These are phyloP conservation scores for Pavo muticus DNA, from an alignment of 2,113 vertebrate species.

Conservation along the genomic window DNA sequence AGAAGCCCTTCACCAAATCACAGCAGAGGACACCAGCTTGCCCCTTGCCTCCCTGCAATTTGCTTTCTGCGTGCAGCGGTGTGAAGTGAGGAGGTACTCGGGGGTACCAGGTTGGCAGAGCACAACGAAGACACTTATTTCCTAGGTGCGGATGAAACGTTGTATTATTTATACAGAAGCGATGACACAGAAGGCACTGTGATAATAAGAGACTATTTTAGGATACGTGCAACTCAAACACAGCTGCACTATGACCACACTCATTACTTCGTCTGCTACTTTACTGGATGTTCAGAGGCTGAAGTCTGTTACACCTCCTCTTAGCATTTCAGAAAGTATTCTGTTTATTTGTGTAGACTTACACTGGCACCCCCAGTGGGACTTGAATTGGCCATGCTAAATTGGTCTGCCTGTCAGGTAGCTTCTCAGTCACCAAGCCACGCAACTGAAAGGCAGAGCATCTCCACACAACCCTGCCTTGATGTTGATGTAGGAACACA, in stretches of 20 bases:
- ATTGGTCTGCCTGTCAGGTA: neutral
- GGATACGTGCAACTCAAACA: neutral
- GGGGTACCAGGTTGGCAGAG: neutral
- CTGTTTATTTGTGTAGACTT: neutral
- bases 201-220: neutral
- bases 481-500: neutral
- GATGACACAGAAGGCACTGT: neutral
- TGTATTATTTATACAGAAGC: neutral
- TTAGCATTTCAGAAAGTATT: neutral
- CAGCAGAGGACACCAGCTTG: neutral
- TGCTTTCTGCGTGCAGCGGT: fast-evolving
- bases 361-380: neutral
- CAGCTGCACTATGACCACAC: neutral
- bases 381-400: neutral
- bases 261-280: neutral
- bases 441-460: neutral
- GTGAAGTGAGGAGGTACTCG: neutral
- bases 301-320: neutral
- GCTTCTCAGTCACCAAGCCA: neutral
- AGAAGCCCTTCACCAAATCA: neutral
- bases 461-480: neutral
- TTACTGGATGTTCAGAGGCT: neutral
- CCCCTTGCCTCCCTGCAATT: neutral
- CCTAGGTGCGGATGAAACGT: neutral
- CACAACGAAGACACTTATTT: neutral